phyloP scores from a whole-genome alignment of 1,140 invertebrate species.

The Philopotamus ludificatus region DNA sequence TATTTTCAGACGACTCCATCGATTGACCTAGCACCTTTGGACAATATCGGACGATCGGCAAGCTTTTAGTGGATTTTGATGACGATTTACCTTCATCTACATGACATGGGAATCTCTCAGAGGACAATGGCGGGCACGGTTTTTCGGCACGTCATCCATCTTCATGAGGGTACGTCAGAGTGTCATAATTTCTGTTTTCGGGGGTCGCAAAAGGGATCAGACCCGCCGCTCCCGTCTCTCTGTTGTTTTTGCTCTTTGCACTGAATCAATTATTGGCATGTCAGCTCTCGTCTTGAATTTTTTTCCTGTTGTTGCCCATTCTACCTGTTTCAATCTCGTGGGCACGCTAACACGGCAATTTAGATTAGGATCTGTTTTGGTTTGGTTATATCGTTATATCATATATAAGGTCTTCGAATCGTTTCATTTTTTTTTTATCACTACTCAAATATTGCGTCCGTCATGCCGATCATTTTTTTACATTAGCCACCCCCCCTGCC shows the following conservation, averaged over 20 bases:
- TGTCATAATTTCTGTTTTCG: slow-evolving; percentile 20
- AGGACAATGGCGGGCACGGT: slow-evolving; percentile 7
- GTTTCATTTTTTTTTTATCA: not conserved
- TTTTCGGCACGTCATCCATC: slow-evolving; percentile 24
- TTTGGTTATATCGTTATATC: too few relatives aligned
- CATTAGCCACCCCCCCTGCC: not conserved
- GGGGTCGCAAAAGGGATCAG: not conserved
- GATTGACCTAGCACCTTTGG: too few relatives aligned
- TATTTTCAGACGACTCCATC: too few relatives aligned
- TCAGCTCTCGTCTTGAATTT: slow-evolving; percentile 17
- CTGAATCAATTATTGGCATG: slow-evolving; percentile 37
- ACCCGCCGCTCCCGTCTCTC: slow-evolving; percentile 1
- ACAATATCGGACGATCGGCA: slow-evolving; percentile 11
- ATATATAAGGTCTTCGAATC: not conserved
- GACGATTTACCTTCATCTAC: not conserved
- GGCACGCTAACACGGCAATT: slow-evolving; percentile 27
- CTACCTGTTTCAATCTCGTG: slow-evolving; percentile 28
- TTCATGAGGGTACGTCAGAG: not conserved
- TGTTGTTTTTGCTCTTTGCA: slow-evolving; percentile 28
- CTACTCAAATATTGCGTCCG: not conserved
- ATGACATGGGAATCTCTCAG: not conserved
- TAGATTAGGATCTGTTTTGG: slow-evolving; percentile 37
- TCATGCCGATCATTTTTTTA: not conserved
- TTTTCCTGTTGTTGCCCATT: slow-evolving; percentile 16
- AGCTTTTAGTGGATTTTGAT: not conserved